Evolutionary conservation across 92 coral and sea anemone genomes (phyloP).

Genomic region (Epizoanthus fatuus): DNA sequence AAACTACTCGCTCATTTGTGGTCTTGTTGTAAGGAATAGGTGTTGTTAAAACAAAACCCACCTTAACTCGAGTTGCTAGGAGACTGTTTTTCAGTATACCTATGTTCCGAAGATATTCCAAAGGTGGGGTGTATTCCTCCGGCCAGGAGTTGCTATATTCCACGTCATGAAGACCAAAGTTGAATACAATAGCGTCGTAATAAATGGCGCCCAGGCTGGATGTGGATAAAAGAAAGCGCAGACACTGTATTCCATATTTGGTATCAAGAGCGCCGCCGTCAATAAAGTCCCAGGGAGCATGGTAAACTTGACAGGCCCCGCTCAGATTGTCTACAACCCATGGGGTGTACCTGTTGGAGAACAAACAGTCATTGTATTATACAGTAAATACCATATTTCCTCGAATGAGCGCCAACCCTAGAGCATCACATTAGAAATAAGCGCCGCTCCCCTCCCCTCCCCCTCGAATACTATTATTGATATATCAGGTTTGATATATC

Average conservation of each 20-base stretch:
- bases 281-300: conserved; percentile 84
- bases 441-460: too few species aligned
- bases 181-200: conserved; percentile 83
- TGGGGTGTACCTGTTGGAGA: conserved; percentile 58
- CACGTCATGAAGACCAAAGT: conserved; percentile 89
- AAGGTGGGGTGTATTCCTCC: conserved; percentile 72
- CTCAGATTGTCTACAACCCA: conserved; percentile 58
- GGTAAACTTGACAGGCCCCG: conserved; percentile 72
- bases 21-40: too few species aligned
- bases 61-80: too few species aligned
- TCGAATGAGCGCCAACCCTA: too few species aligned
- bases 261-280: conserved; percentile 96
- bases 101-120: conserved; percentile 66
- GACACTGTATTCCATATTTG: conserved; percentile 77
- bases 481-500: too few species aligned
- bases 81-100: conserved; percentile 14
- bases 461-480: too few species aligned
- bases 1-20: too few species aligned
- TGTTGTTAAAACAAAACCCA: too few species aligned
- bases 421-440: too few species aligned
- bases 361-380: not conserved
- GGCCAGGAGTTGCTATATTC: conserved; percentile 46
- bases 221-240: conserved; percentile 63
- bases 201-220: conserved; percentile 41
- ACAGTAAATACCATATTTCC: too few species aligned